phyloP scores from a whole-genome alignment of 2,113 vertebrate species.

The Tetraodon nigroviridis region DNA sequence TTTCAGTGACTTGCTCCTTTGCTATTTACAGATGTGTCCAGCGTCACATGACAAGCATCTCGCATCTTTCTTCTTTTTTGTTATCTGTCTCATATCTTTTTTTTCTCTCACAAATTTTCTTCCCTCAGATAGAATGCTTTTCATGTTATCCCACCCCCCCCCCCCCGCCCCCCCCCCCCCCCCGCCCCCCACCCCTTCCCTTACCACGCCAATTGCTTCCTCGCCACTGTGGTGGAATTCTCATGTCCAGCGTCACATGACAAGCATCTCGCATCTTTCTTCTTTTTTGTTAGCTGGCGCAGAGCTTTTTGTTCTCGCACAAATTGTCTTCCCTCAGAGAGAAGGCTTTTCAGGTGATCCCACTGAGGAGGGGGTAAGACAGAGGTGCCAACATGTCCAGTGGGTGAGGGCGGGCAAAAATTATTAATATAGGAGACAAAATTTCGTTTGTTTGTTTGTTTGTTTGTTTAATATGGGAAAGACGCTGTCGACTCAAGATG shows the following conservation, averaged over 20 bases:
- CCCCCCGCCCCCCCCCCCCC: too few species aligned
- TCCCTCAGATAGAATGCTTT: constrained; percentile 58
- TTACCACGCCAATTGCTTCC: too few species aligned
- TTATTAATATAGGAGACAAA: constrained; percentile 19
- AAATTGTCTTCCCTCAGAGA: constrained; percentile 60
- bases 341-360: constrained; percentile 54
- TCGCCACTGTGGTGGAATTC: too few species aligned
- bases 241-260: constrained; percentile 53
- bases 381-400: constrained; percentile 72
- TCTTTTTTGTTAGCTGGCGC: constrained; percentile 60
- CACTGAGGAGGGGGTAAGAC: constrained; percentile 65
- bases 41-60: constrained; percentile 49
- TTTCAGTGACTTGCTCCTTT: constrained; percentile 60
- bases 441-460: too few species aligned
- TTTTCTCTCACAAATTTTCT: constrained; percentile 58
- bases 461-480: constrained; percentile 7
- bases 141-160: constrained; percentile 46
- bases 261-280: constrained; percentile 42
- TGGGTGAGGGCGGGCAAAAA: constrained; percentile 41
- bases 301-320: constrained; percentile 57
- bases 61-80: constrained; percentile 47
- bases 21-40: constrained; percentile 76
- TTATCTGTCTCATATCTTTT: constrained; percentile 61
- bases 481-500: constrained; percentile 26
- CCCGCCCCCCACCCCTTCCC: too few species aligned